These are phyloP conservation scores for Fratercula arctica DNA, from an alignment of 2,797 vertebrate genomes.

Conservation along the genomic window DNA sequence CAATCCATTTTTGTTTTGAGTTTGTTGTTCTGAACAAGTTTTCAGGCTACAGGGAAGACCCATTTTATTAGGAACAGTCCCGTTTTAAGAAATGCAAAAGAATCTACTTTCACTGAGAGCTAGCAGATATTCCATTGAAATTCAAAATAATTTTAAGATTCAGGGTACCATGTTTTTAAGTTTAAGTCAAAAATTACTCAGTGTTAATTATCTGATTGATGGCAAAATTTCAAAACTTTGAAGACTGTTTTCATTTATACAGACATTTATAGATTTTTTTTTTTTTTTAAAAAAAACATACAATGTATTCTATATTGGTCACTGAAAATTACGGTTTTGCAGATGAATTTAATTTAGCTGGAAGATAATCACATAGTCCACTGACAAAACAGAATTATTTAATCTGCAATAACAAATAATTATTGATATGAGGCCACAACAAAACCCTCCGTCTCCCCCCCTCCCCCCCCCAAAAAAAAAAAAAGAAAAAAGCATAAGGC, in stretches of 20 bases:
- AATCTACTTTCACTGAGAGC: not conserved
- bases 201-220: not conserved
- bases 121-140: not conserved
- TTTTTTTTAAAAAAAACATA: not conserved
- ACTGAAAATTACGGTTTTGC: constrained; percentile 8
- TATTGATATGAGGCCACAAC: not conserved
- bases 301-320: not conserved
- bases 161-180: not conserved
- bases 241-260: not conserved
- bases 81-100: not conserved
- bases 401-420: constrained; percentile 21
- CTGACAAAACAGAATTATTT: constrained; percentile 7
- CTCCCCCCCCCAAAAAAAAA: accelerated
- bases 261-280: not conserved
- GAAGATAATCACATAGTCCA: constrained; percentile 12
- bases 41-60: not conserved
- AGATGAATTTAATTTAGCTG: constrained; percentile 17
- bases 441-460: not conserved
- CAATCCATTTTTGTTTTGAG: not conserved
- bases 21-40: not conserved
- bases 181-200: not conserved
- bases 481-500: not conserved
- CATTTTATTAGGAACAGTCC: not conserved
- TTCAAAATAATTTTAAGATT: not conserved
- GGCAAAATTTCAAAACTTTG: not conserved